Evolutionary conservation across 2,888 invertebrate genomes (phyloP).

Genomic region (Trichogramma evanescens): DNA sequence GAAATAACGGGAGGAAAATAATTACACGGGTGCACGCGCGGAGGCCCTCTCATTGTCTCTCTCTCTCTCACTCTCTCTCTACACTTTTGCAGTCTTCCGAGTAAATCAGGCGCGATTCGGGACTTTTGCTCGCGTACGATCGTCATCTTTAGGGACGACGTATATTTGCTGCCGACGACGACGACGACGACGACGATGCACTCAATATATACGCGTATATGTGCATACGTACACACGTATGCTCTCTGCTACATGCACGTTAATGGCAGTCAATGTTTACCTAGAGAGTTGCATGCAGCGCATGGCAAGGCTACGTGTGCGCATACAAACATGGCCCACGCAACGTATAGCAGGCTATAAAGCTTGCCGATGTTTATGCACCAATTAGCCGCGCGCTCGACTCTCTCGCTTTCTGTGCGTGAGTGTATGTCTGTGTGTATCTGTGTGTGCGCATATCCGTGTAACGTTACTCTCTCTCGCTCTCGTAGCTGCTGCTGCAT

Average conservation of each 20-base stretch:
- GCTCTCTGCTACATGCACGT: constrained; percentile 28
- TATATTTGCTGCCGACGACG: no score
- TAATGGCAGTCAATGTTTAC: constrained; percentile 43
- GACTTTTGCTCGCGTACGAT: no score
- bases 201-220: no score
- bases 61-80: no score
- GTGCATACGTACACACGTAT: not conserved
- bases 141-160: no score
- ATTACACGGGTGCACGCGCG: not conserved
- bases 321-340: constrained; percentile 27
- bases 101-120: no score
- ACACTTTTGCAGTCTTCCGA: no score
- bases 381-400: constrained; percentile 34
- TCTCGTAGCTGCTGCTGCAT: no score
- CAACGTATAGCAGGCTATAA: constrained; percentile 39
- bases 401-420: not conserved
- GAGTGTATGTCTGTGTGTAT: not conserved
- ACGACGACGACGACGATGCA: no score
- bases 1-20: constrained; percentile 3
- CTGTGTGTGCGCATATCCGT: not conserved
- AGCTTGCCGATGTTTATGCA: constrained; percentile 38
- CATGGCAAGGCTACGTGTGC: not conserved
- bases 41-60: no score
- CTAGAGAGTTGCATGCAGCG: constrained; percentile 26
- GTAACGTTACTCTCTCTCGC: no score